Percentiles rank a stretch among this genome's conserved stretches.
These are phyloP conservation scores for Lasioglossum leucozonium DNA, from an alignment of 2,888 invertebrate species.

Conservation along the genomic window DNA sequence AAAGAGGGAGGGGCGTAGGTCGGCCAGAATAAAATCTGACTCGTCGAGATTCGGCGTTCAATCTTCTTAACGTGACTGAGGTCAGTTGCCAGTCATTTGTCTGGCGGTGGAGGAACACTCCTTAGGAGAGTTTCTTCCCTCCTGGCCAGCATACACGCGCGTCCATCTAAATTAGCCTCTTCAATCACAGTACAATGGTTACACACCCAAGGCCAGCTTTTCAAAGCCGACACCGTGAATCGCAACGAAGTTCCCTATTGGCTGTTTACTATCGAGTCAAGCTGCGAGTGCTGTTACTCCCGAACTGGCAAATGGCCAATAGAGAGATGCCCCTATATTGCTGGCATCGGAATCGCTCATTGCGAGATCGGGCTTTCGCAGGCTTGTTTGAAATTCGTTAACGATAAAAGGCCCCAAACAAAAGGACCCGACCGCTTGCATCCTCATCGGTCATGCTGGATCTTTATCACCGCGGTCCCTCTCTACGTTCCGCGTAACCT, in stretches of 20 bases:
- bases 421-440: slow-evolving; percentile 47
- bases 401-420: slow-evolving; percentile 60
- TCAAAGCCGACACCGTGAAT: slow-evolving; percentile 65
- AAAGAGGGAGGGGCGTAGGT: slow-evolving; percentile 4
- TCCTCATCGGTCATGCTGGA: slow-evolving; percentile 54
- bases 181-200: slow-evolving; percentile 72
- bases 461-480: slow-evolving; percentile 36
- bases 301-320: slow-evolving; percentile 69
- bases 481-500: neutral
- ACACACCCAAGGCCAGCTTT: slow-evolving; percentile 63
- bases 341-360: slow-evolving; percentile 63
- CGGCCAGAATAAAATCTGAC: slow-evolving; percentile 45
- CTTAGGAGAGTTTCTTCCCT: slow-evolving; percentile 57
- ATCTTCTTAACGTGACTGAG: slow-evolving; percentile 65
- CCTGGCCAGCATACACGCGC: slow-evolving; percentile 55
- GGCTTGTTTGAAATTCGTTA: slow-evolving; percentile 68
- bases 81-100: slow-evolving; percentile 70
- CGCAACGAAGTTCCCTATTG: slow-evolving; percentile 66
- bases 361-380: slow-evolving; percentile 57
- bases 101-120: slow-evolving; percentile 59
- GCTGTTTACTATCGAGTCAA: slow-evolving; percentile 67
- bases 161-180: slow-evolving; percentile 72
- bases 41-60: slow-evolving; percentile 64
- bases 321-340: slow-evolving; percentile 53
- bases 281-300: slow-evolving; percentile 42